Evolutionary conservation across 2,797 vertebrate genomes (phyloP).

Genomic region (Naso thynnoides): DNA sequence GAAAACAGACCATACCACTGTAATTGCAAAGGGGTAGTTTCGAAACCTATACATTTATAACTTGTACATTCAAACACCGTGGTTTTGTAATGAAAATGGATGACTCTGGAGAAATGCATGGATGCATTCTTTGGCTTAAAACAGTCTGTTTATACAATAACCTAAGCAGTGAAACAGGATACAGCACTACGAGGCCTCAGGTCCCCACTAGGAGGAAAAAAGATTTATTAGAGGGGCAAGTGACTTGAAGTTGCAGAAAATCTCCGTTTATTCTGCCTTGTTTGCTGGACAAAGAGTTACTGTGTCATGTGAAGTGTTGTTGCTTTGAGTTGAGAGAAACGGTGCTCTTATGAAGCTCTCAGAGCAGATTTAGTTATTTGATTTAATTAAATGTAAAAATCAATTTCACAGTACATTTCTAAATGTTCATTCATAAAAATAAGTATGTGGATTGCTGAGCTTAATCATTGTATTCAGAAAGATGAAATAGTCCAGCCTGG

Average conservation of each 20-base stretch:
- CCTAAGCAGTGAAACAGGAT: slow-evolving; percentile 63
- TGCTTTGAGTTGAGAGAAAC: slow-evolving; percentile 33
- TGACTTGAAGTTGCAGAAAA: slow-evolving; percentile 58
- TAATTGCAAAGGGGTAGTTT: slow-evolving; percentile 61
- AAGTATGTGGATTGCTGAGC: slow-evolving; percentile 38
- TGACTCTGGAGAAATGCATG: slow-evolving; percentile 62
- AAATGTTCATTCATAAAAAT: slow-evolving; percentile 63
- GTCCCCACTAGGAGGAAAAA: slow-evolving; percentile 39
- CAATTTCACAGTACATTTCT: slow-evolving; percentile 42
- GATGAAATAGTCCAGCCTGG: slow-evolving; percentile 34
- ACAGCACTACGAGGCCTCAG: slow-evolving; percentile 29
- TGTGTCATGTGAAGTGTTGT: slow-evolving; percentile 43
- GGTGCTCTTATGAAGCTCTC: slow-evolving; percentile 27
- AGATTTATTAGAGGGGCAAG: slow-evolving; percentile 56
- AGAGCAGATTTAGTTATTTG: slow-evolving; percentile 30
- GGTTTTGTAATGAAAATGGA: slow-evolving; percentile 64
- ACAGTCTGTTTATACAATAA: slow-evolving; percentile 64
- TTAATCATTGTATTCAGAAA: slow-evolving; percentile 43
- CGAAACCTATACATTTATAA: slow-evolving; percentile 45
- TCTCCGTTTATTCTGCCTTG: slow-evolving; percentile 35
- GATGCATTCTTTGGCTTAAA: slow-evolving; percentile 48
- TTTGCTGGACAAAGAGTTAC: slow-evolving; percentile 57
- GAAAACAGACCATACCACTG: slow-evolving; percentile 53
- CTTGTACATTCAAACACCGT: slow-evolving; percentile 42
- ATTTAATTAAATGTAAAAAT: slow-evolving; percentile 59